Base-by-base conservation (phyloP, 2,888 invertebrate species). In the Perdita meconis region DNA sequence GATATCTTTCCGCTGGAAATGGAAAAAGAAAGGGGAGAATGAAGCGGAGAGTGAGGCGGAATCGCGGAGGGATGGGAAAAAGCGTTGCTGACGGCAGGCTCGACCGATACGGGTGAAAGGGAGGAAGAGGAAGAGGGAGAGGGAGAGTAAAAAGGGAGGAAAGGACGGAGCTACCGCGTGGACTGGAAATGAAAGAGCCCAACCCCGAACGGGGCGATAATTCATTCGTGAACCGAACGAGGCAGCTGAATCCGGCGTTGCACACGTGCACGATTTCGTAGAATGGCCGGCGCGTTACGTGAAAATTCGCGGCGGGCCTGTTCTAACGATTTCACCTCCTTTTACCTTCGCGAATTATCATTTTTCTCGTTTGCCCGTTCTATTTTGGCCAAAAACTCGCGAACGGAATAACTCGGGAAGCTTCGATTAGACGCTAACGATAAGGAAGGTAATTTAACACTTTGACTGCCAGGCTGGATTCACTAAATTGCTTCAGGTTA, bases 181-280 rank as follows among this genome's bases (percentile, higher is more conserved):
- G 87, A 87, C 90, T 92, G 90, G 89, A 91, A 92, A 92, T 92
- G 91, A 92, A 92, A 92, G 91, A 90, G 90, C 91, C 84, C 82
- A 90, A 87, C 88, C 87, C 89, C 87, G 89, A 90, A 90, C 89
- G 89, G 90, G 47, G 89, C 92, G 91, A 92, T 92, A 92, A 92
- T 90, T 92, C 92, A 92, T 92, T 91, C 90, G 89, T 89, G 91
- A 90, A 91, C 89, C 91, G 91, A 91, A 90, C 91, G 90, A 90
- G 89, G 90, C 91, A 90, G 91, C 92, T 92, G 92, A 91, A 91
- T 90, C 89, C 90, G 89, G 88, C 88, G 87, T 82, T 86, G 89
- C 88, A 89, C 90, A 89, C 88, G 90, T 88, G 87, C 88, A 86
- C 86, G 86, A 87, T 87, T 89, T 84, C 85, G 84, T 88, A 85